Evolutionary conservation across 2,113 vertebrate genomes (phyloP), one percentile per base, ranked within the genome.

Genomic region (Origma solitaria): DNA sequence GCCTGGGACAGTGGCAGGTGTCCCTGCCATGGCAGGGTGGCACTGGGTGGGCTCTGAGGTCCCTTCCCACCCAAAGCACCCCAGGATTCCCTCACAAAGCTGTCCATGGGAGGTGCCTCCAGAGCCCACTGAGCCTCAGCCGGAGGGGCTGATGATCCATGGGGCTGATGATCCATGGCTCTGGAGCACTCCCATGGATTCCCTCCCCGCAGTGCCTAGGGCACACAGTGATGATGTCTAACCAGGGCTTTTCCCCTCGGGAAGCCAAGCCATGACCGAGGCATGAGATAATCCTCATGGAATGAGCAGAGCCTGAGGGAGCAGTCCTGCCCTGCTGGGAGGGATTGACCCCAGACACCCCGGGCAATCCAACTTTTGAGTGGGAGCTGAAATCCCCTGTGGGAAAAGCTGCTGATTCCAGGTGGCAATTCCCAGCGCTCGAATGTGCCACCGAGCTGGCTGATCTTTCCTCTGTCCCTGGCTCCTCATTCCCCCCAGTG

Each of bases 101-200:
- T 45, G 44, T 8, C 38, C 61, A 7, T 16, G 23, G 16, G 35
- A 77, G 31, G 22, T 6, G 13, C 7, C 28, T 21, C 66, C 1
- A 1, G 44, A 54, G 51, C 51, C 51, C 7, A 44, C 44, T 20
- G 0, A 56, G 19, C 56, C 40, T 24, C 69, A 56, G 45, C 13
- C 50, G 4, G 38, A 9, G 3, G 0, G 5, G 7, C 18, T 4
- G 9, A 27, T 13, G 31, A 24, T 19, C 10, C 62, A 7, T 3
- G 37, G 40, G n/a, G n/a, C n/a, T n/a, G 28, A 27, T 13, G 31
- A 24, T 19, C 10, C 62, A 7, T 3, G 37, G 40, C 81, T 45
- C 3, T 10, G 15, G 45, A 85, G 30, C n/a, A 24, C 40, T 47
- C 27, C 3, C 11, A 5, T 6, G 47, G 35, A 6, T 58, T 28